These are phyloP conservation scores for Charanyca ferruginea DNA, from an alignment of 2,888 invertebrate species.

Conservation along the genomic window DNA sequence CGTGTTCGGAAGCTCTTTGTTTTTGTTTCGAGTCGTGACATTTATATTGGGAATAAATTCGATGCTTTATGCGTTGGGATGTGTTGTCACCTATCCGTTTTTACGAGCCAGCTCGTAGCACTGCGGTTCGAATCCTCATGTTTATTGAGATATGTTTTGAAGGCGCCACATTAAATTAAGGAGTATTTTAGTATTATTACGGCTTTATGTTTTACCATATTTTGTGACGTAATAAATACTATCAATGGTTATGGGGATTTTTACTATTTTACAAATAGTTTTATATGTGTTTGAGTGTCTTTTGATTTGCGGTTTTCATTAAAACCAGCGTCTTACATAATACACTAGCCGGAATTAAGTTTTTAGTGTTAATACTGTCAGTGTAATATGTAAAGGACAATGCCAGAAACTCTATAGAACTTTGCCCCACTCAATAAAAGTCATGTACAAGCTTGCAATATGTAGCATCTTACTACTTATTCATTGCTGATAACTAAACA, in stretches of 20 bases:
- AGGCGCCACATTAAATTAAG: slow-evolving; percentile 69
- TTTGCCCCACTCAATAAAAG: too few species aligned
- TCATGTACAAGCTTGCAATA: too few species aligned
- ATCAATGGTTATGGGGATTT: slow-evolving; percentile 30
- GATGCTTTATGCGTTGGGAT: slow-evolving; percentile 77
- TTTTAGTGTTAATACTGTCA: too few species aligned
- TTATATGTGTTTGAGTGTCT: background rate
- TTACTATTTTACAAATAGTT: slow-evolving; percentile 27
- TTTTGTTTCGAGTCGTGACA: slow-evolving; percentile 69
- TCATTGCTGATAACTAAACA: too few species aligned
- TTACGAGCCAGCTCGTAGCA: slow-evolving; percentile 72
- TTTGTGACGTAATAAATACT: slow-evolving; percentile 42
- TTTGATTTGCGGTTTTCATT: background rate
- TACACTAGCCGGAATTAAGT: too few species aligned
- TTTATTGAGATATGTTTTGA: slow-evolving; percentile 74
- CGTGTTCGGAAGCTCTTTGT: slow-evolving; percentile 59
- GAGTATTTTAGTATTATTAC: slow-evolving; percentile 63
- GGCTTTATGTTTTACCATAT: slow-evolving; percentile 48
- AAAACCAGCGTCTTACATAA: too few species aligned
- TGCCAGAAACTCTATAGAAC: too few species aligned
- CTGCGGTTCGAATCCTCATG: slow-evolving; percentile 72
- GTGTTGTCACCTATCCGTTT: slow-evolving; percentile 78
- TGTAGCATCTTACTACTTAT: too few species aligned
- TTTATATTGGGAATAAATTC: slow-evolving; percentile 81
- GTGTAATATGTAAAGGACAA: too few species aligned